Conservation (phyloP, 2,888 invertebrate genomes). For the Poecilobothrus nobilitatus region DNA sequence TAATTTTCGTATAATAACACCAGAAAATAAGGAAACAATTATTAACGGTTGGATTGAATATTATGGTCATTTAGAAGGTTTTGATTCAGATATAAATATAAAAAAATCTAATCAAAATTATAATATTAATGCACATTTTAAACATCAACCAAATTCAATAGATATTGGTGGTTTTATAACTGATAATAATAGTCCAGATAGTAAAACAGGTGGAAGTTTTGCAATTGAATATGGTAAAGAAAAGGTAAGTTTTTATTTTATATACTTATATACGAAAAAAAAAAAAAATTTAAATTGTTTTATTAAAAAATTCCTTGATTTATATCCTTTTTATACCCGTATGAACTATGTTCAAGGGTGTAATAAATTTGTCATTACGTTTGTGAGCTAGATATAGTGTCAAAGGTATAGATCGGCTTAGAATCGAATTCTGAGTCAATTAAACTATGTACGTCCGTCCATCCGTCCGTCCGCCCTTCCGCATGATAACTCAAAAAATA, state of each 20-base stretch:
- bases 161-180: slow-evolving; percentile 32
- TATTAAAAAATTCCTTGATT: too few relatives aligned
- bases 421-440: too few relatives aligned
- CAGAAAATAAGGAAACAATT: slow-evolving; percentile 24
- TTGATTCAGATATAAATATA: slow-evolving; percentile 30
- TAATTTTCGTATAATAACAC: slow-evolving; percentile 31
- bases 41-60: slow-evolving; percentile 36
- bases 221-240: slow-evolving; percentile 24
- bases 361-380: too few relatives aligned
- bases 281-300: too few relatives aligned
- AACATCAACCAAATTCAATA: slow-evolving; percentile 25
- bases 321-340: too few relatives aligned
- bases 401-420: too few relatives aligned
- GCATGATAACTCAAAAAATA: too few relatives aligned
- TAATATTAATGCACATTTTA: slow-evolving; percentile 29
- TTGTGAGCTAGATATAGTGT: too few relatives aligned
- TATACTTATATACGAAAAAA: too few relatives aligned
- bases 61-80: slow-evolving; percentile 21
- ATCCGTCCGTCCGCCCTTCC: too few relatives aligned
- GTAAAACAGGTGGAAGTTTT: slow-evolving; percentile 30
- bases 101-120: slow-evolving; percentile 24
- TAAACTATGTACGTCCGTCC: too few relatives aligned
- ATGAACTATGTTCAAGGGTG: too few relatives aligned
- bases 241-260: slow-evolving; percentile 15
- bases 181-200: slow-evolving; percentile 28